These are phyloP conservation scores for Onychostoma macrolepis DNA, from an alignment of 2,113 vertebrate species.

Conservation along the genomic window DNA sequence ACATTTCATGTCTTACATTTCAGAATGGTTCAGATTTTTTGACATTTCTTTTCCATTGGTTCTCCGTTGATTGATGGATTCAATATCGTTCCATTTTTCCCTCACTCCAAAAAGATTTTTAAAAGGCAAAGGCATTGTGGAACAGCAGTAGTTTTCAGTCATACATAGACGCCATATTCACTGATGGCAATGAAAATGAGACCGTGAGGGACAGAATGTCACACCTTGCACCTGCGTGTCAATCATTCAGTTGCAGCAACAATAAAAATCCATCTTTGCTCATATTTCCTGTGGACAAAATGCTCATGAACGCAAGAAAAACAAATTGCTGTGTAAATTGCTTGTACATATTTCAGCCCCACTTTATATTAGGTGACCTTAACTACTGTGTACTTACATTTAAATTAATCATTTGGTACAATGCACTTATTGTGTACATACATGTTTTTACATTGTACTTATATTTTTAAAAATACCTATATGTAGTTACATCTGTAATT, in stretches of 20 bases:
- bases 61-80: constrained; percentile 48
- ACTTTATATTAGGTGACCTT: too few relatives aligned
- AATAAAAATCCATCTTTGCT: constrained; percentile 4
- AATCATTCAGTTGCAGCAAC: not conserved
- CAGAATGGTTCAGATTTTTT: constrained; percentile 36
- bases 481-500: too few relatives aligned
- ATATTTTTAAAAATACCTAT: too few relatives aligned
- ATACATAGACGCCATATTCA: not conserved
- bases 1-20: constrained; percentile 34
- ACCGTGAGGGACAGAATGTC: not conserved
- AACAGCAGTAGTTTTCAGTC: not conserved
- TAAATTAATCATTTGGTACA: too few relatives aligned
- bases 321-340: not conserved
- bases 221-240: not conserved
- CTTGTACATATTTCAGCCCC: not conserved
- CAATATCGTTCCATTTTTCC: constrained; percentile 49
- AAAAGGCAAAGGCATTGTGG: not conserved
- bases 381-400: too few relatives aligned
- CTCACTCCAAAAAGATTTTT: constrained; percentile 31
- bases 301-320: not conserved
- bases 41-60: constrained; percentile 44
- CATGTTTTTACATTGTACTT: too few relatives aligned
- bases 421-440: too few relatives aligned
- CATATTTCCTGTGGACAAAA: not conserved
- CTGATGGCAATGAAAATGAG: not conserved